A percentile compares a stretch with the other conserved stretches of the same genome.
phyloP scores from a whole-genome alignment of 2,888 invertebrate genomes.

The Antheraea assamensis region DNA sequence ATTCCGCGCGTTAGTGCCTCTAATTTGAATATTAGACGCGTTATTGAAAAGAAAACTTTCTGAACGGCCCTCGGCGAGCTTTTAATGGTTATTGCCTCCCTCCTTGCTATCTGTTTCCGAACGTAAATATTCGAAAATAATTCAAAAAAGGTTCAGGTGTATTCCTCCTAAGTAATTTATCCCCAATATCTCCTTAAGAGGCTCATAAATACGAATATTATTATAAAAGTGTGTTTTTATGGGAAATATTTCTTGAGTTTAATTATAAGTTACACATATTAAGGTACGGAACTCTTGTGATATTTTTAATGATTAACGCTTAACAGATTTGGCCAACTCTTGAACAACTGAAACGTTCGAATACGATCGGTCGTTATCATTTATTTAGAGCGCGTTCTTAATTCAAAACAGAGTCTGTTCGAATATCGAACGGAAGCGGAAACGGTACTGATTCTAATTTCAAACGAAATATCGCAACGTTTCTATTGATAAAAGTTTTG shows the following conservation, averaged over 20 bases:
- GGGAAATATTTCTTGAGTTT: neutral
- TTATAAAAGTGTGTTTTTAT: neutral
- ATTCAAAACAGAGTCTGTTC: conserved; percentile 64
- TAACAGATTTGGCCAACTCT: neutral
- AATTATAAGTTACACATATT: conserved; percentile 12
- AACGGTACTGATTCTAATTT: conserved; percentile 81
- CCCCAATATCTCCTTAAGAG: neutral
- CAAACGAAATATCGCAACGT: conserved; percentile 77
- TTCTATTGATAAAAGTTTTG: conserved; percentile 79
- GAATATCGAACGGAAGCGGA: conserved; percentile 82
- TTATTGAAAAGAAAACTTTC: conserved; percentile 81
- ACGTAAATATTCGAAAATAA: conserved; percentile 38
- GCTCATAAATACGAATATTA: conserved; percentile 1
- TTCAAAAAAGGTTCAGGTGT: conserved; percentile 49
- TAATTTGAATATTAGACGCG: conserved; percentile 82
- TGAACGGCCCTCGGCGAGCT: conserved; percentile 71
- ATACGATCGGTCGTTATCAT: conserved; percentile 55
- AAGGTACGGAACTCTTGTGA: neutral
- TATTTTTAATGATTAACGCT: neutral
- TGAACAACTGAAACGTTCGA: conserved; percentile 9
- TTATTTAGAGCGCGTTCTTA: conserved; percentile 70
- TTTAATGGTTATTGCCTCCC: conserved; percentile 79
- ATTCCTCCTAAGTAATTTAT: conserved; percentile 21
- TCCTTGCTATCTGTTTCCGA: conserved; percentile 50
- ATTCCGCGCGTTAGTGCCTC: conserved; percentile 72